These are phyloP conservation scores for Mythimna vitellina DNA, from an alignment of 2,888 invertebrate genomes.

Conservation along the genomic window DNA sequence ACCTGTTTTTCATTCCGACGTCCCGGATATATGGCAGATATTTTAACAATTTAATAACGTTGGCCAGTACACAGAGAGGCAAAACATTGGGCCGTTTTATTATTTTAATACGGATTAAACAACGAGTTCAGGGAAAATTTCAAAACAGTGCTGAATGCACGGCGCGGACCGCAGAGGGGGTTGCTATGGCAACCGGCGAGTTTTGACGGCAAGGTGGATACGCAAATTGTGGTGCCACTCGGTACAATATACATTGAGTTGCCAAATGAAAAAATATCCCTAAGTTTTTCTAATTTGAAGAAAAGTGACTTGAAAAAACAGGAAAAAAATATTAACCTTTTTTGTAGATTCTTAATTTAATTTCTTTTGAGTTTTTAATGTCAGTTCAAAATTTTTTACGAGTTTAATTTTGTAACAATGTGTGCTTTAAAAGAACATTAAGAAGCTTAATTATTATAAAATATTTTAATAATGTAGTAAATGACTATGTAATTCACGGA, in stretches of 20 bases:
- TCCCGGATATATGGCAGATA: conserved; percentile 69
- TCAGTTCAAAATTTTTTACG: too few relatives aligned
- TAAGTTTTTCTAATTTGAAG: conserved; percentile 6
- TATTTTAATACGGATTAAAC: conserved; percentile 86
- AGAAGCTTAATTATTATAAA: not conserved
- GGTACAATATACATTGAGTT: conserved; percentile 69
- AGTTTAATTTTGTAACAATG: not conserved
- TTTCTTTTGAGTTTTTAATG: not conserved
- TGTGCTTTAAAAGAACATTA: not conserved
- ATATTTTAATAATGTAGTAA: not conserved
- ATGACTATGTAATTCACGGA: too few relatives aligned
- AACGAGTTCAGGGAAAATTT: conserved; percentile 81
- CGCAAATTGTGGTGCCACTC: conserved; percentile 78
- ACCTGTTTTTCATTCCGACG: conserved; percentile 51
- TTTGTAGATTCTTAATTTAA: not conserved
- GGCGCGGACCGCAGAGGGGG: conserved; percentile 82
- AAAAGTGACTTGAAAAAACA: not conserved
- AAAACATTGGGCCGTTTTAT: conserved; percentile 81
- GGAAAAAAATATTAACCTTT: not conserved
- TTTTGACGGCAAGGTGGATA: conserved; percentile 83
- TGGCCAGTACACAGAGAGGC: conserved; percentile 67
- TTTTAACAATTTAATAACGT: conserved; percentile 71
- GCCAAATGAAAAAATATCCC: conserved; percentile 38
- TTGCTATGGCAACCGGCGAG: conserved; percentile 85
- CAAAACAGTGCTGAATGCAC: conserved; percentile 82